Conservation (phyloP, 2,797 vertebrate species). For the Diplodus sargus region DNA sequence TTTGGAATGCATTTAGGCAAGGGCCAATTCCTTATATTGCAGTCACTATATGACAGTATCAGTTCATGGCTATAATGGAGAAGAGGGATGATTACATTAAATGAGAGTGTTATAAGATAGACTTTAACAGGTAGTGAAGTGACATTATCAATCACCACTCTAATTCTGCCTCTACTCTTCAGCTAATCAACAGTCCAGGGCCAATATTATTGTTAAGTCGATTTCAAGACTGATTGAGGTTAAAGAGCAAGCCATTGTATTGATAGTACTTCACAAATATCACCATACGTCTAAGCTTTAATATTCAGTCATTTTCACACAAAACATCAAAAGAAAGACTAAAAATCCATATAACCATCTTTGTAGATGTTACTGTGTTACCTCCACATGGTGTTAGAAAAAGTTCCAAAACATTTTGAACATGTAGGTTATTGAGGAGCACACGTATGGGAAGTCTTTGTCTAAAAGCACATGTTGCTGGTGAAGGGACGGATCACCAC, state of each 20-base stretch:
- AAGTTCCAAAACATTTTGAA: constrained; percentile 39
- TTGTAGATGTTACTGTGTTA: constrained; percentile 44
- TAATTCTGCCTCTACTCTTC: constrained; percentile 36
- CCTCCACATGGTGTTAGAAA: constrained; percentile 19
- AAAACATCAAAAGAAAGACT: constrained; percentile 59
- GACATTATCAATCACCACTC: constrained; percentile 31
- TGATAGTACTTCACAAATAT: constrained; percentile 76
- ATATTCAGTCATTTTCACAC: constrained; percentile 63
- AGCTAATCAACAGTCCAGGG: constrained; percentile 62
- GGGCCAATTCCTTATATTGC: neutral
- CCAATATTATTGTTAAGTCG: constrained; percentile 58
- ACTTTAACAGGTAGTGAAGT: constrained; percentile 15
- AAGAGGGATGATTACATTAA: constrained; percentile 16
- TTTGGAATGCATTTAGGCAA: constrained; percentile 5
- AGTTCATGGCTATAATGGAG: neutral
- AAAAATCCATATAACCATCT: constrained; percentile 52
- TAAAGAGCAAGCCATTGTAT: constrained; percentile 59
- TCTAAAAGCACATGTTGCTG: constrained; percentile 21
- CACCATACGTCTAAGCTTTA: constrained; percentile 49
- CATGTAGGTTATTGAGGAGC: constrained; percentile 53
- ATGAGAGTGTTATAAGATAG: neutral
- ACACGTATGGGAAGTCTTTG: constrained; percentile 42
- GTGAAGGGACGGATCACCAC: constrained; percentile 41
- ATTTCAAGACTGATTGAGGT: constrained; percentile 42
- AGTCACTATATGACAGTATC: neutral